phyloP scores from a whole-genome alignment of 2,113 vertebrate genomes.

The Arizona elegans region DNA sequence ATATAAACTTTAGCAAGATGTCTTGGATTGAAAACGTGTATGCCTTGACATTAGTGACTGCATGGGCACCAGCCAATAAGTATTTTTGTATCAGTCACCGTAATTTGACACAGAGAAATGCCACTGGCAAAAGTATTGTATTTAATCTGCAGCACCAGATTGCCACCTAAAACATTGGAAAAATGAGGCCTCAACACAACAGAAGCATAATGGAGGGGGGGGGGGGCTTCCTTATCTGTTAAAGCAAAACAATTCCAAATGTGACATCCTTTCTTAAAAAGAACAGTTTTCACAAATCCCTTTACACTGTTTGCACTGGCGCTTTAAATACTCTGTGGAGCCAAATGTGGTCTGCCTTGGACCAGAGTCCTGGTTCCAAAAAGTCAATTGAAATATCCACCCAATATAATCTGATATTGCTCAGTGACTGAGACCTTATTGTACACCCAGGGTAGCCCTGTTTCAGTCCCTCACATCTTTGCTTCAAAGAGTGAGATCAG shows the following conservation, averaged over 20 bases:
- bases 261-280: neutral
- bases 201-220: neutral
- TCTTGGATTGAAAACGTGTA: neutral
- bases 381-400: neutral
- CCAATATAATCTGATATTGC: neutral
- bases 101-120: neutral
- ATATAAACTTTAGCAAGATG: neutral
- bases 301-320: neutral
- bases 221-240: neutral
- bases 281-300: neutral
- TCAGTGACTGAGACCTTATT: neutral
- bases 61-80: neutral
- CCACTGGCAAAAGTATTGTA: neutral
- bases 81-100: neutral
- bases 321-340: neutral
- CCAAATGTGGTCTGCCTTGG: neutral
- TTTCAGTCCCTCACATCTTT: neutral
- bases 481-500: neutral
- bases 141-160: neutral
- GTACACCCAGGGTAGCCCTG: neutral
- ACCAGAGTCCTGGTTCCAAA: neutral
- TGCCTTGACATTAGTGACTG: neutral
- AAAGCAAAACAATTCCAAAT: neutral
- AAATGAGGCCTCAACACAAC: neutral
- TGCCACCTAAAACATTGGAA: neutral